Evolutionary conservation across 2,888 invertebrate genomes (phyloP), one percentile per base, ranked within the genome.

Genomic region (Dynastes hyllus): DNA sequence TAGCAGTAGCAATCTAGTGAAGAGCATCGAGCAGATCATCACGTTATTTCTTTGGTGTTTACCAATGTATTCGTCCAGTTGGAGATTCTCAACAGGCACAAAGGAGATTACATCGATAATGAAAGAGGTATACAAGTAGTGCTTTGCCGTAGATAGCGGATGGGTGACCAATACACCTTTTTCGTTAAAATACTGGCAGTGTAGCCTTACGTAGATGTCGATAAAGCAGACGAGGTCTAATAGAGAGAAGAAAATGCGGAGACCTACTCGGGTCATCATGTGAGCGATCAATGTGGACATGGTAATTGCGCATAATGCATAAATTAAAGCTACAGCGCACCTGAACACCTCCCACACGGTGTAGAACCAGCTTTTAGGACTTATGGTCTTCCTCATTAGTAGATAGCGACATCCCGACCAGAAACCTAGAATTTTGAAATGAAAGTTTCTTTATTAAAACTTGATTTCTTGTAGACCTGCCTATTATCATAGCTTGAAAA

Each of bases 151-250:
- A 1, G 79, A 80, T 53, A 80, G 67, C 3, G 83, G 83, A 80
- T 83, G 81, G 0, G 81, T 81, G 11, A 85, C 81, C 51, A 85
- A 78, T 40, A 85, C 80, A 3, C 83, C 83, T 78, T 81, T 81
- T 29, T 79, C 76, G 40, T 85, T 82, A 73, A 84, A 85, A 73
- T 83, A 85, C 37, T 84, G 83, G 32, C 83, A 80, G 50, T 85
- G 84, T 45, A 84, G 70, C 37, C 84, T 79, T 53, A 82, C 70
- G 53, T 81, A 82, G 29, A 82, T 67, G 71, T 82, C 82, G 8
- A 80, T 9, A 4, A 70, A 77, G 13, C 76, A 78, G 29, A 40
- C 6, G 4, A 69, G 2, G 16, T 76, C 69, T 2, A 80, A 16
- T 1, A 51, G 16, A 2, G 8, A 4, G 13, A 67, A 69, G 0